Percentiles rank a stretch among this genome's conserved stretches.
Conservation (phyloP, 2,888 invertebrate species). For the Ctena decussata region DNA sequence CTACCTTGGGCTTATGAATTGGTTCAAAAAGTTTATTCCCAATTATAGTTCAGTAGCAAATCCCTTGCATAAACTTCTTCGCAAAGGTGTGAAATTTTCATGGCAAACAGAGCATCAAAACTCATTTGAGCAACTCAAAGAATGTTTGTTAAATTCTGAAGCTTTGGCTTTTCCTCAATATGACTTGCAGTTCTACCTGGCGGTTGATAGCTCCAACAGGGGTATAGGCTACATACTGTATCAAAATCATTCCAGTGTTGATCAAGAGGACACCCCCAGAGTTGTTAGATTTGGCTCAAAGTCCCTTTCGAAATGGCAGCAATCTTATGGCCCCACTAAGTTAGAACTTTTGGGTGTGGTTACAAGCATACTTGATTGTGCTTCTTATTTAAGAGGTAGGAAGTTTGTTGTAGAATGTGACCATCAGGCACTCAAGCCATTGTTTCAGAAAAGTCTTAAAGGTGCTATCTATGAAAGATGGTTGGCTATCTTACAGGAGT, state of each 20-base stretch:
- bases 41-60: constrained; percentile 32
- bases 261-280: not conserved
- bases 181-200: constrained; percentile 50
- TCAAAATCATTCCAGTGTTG: no score
- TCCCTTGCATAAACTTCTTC: constrained; percentile 41
- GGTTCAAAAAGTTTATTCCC: constrained; percentile 27
- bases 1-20: constrained; percentile 43
- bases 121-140: constrained; percentile 46
- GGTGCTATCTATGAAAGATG: constrained; percentile 58
- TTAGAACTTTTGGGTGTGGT: constrained; percentile 53
- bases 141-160: constrained; percentile 34
- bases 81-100: constrained; percentile 28
- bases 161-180: constrained; percentile 62
- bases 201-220: constrained; percentile 49
- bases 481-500: constrained; percentile 54
- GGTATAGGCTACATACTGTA: constrained; percentile 66
- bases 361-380: constrained; percentile 9
- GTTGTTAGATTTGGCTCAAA: constrained; percentile 43
- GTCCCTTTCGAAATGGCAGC: constrained; percentile 39
- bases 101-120: constrained; percentile 40
- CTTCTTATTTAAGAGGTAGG: not conserved
- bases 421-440: constrained; percentile 33
- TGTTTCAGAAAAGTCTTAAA: constrained; percentile 40
- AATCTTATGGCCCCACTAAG: constrained; percentile 53
- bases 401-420: constrained; percentile 11